A percentile compares a stretch with the other conserved stretches of the same genome.
These are phyloP conservation scores for Stictocephala bisonia DNA, from an alignment of 2,888 invertebrate genomes.

Conservation along the genomic window DNA sequence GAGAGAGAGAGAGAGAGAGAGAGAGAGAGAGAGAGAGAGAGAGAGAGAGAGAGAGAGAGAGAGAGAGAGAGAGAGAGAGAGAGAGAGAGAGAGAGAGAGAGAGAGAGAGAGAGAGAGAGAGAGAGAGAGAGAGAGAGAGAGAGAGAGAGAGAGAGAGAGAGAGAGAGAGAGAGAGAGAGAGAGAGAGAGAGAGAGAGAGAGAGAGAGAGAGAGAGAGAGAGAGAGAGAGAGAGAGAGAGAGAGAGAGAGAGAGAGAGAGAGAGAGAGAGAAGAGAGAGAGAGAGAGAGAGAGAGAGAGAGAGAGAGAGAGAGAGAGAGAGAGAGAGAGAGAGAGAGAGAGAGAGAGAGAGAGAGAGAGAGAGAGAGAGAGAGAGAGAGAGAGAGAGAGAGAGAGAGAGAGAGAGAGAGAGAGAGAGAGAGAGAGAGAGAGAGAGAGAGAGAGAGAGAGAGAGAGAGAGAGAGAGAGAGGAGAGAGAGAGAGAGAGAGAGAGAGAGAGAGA, in stretches of 20 bases:
- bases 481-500: not conserved
- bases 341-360: not conserved
- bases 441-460: not conserved
- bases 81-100: too few relatives aligned
- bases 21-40: too few relatives aligned
- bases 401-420: not conserved
- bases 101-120: not conserved
- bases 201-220: slow-evolving; percentile 19
- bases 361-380: not conserved
- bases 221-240: slow-evolving; percentile 13
- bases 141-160: slow-evolving; percentile 3
- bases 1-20: not conserved
- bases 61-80: too few relatives aligned
- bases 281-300: not conserved
- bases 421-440: not conserved
- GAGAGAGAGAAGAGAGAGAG: not conserved
- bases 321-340: not conserved
- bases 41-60: too few relatives aligned
- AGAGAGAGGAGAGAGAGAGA: not conserved
- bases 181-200: not conserved
- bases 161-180: slow-evolving; percentile 19
- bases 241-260: not conserved
- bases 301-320: not conserved
- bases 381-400: not conserved
- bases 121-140: not conserved